Conservation (phyloP, 2,888 invertebrate species). For the Idaea straminata region DNA sequence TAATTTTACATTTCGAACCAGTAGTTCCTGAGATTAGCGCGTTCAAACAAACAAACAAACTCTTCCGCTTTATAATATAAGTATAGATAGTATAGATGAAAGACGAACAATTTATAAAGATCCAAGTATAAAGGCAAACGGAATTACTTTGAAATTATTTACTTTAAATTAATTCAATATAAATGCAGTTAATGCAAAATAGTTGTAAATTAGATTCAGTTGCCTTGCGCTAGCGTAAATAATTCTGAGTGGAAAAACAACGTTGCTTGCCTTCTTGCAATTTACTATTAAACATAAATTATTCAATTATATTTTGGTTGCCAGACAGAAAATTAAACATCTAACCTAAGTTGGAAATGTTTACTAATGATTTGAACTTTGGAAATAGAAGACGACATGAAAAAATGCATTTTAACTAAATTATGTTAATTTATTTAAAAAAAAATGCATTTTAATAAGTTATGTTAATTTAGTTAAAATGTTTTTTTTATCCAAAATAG, state of each 20-base stretch:
- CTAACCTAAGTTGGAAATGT: not conserved
- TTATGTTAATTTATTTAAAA: too few species aligned
- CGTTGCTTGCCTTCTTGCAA: not conserved
- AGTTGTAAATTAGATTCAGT: constrained; percentile 23
- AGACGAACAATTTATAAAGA: not conserved
- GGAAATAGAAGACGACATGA: too few species aligned
- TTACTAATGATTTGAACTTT: not conserved
- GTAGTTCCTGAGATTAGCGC: too few species aligned
- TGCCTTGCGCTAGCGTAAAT: constrained; percentile 14
- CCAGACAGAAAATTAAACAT: not conserved
- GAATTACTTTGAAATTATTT: constrained; percentile 13
- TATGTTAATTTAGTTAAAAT: too few species aligned
- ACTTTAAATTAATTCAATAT: constrained; percentile 22
- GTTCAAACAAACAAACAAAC: too few species aligned
- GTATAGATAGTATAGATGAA: too few species aligned
- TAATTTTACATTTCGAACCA: too few species aligned
- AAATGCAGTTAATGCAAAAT: constrained; percentile 24
- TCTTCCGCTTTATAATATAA: too few species aligned
- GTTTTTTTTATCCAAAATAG: too few species aligned
- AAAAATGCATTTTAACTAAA: too few species aligned
- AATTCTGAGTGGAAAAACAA: constrained; percentile 11
- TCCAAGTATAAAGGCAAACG: constrained; percentile 1
- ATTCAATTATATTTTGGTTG: not conserved
- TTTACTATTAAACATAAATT: not conserved
- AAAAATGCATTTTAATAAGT: too few species aligned